Evolutionary conservation across 2,888 invertebrate species (phyloP), one percentile per base, ranked within the genome.

Genomic region (Nowickia ferox): DNA sequence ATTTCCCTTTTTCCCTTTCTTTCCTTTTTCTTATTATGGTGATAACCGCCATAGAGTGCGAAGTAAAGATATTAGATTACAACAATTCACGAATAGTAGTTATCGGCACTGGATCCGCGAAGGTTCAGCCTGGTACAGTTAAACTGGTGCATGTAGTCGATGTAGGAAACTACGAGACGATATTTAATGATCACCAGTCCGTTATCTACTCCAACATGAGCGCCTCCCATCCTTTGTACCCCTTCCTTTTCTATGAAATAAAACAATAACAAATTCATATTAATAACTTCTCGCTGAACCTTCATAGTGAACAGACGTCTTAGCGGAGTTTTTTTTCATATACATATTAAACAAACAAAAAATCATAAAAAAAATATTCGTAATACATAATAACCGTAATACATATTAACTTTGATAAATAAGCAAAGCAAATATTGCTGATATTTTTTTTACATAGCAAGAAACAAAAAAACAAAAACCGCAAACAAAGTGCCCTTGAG

Each of bases 81-180:
- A 72, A 75, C 17, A 81, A 79, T 30, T 83, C 80, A 22, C 83
- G 84, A 22, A 44, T 84, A 6, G 53, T 86, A 0, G 22, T 66
- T 1, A 71, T 87, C 2, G 68, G 83, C 10, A 72, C 53, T 6
- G 78, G 87, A 30, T 79, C 17, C 19, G 85, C 80, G 6, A 87
- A 55, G 44, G 19, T 86, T 0, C 78, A 84, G 42, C 63, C 71
- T 11, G 84, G 87, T 17, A 68, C 71, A 3, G 42, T 84, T 15
- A 87, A 87, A 63, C 10, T 87, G 8, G 59, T 87, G 11, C 87
- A 88, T n/a, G 46, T 82, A 0, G 68, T 86, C 2, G 71, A 88
- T 22, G 46, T 78, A 3, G 46, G 77, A 4, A 53, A 72, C 40
- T 84, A 86, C 19, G 30, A 76, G 30, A 38, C 10, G 9, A 15